Evolutionary conservation across 1,140 invertebrate species (phyloP).

Genomic region (Saccostrea glomerata): DNA sequence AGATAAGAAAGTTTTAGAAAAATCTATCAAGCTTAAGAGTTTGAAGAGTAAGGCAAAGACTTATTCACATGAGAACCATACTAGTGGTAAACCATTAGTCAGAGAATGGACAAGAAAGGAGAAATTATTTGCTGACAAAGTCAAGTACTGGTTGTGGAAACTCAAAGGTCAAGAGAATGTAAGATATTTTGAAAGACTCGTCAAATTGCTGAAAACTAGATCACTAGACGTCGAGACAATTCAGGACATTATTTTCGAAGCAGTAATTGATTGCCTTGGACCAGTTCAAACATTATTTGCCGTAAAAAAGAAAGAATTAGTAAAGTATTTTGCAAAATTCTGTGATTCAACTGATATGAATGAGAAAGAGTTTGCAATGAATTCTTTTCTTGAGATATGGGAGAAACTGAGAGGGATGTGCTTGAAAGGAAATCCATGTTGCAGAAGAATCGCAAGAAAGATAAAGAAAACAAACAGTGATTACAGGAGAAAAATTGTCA

Average conservation of each 20-base stretch:
- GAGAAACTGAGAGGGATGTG: neutral
- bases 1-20: neutral
- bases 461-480: neutral
- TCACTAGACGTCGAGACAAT: neutral
- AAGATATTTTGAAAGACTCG: neutral
- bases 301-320: neutral
- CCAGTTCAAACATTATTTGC: neutral
- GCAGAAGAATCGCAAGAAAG: neutral
- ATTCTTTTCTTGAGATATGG: neutral
- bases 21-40: neutral
- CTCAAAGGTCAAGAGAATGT: neutral
- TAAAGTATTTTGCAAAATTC: neutral
- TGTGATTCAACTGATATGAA: neutral
- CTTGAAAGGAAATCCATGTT: neutral
- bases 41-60: neutral
- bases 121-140: neutral
- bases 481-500: neutral
- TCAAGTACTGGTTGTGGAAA: neutral
- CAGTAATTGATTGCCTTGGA: neutral
- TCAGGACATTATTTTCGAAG: neutral
- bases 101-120: neutral
- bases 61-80: neutral
- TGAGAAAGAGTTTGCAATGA: neutral
- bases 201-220: neutral
- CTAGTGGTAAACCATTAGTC: neutral